Conservation (phyloP, 2,797 vertebrate genomes). For the Malacoraja senta region DNA sequence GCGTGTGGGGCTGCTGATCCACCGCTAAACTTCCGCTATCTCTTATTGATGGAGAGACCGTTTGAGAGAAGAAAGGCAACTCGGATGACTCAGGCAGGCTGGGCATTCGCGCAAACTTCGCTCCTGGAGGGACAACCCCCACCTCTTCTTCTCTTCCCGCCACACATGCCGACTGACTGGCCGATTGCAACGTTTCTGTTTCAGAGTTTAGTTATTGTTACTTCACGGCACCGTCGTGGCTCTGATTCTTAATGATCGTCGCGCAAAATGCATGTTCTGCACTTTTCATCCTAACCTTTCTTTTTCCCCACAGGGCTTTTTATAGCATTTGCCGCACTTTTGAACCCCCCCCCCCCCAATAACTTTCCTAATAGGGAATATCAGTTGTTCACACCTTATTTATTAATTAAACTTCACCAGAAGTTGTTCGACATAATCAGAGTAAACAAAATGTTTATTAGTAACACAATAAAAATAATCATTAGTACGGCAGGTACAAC, state of each 20-base stretch:
- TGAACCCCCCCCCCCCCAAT: not conserved
- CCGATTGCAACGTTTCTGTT: not conserved
- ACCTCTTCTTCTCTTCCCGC: not conserved
- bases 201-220: not conserved
- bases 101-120: not conserved
- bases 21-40: slow-evolving; percentile 18
- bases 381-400: not conserved
- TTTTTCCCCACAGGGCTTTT: no score
- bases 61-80: not conserved
- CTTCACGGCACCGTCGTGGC: not conserved
- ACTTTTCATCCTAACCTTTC: not conserved
- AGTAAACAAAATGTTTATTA: not conserved
- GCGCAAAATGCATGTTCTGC: not conserved
- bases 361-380: no score
- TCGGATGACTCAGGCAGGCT: no score
- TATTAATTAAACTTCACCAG: not conserved
- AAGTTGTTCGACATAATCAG: not conserved
- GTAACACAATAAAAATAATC: slow-evolving; percentile 5
- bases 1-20: slow-evolving; percentile 43
- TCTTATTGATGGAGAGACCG: not conserved
- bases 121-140: no score
- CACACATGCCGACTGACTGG: not conserved
- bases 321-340: not conserved
- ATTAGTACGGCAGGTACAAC: not conserved
- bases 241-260: not conserved